Evolutionary conservation across 2,888 invertebrate genomes (phyloP), one percentile per base, ranked within the genome.

Genomic region (Gortyna flavago): DNA sequence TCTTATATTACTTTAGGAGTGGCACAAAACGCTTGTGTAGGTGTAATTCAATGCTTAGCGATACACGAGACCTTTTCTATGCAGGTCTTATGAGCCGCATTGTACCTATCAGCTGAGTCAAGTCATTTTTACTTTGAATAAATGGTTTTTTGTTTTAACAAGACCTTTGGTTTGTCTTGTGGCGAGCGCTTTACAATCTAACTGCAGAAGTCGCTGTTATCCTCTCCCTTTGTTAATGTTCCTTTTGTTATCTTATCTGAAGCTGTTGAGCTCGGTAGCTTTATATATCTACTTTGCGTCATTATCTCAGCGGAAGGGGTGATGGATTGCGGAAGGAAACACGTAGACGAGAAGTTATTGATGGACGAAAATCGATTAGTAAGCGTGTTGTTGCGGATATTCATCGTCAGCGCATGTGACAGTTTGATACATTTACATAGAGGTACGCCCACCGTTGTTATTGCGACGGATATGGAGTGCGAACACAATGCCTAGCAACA

Each of bases 361-460:
- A 77, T 76, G 57, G 77, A 75, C 83, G 68, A 72, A 78, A 85
- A 81, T 83, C 74, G 81, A 84, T 85, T 67, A 84, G 65, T 75
- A 57, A 67, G 68, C 66, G 72, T 65, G 64, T 67, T 75, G 73
- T 72, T 74, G 80, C 84, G 80, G 87, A 79, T 85, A 69, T 78
- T 29, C 69, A 75, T 70, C 64, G 78, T 78, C 59, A 74, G 75
- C 79, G 77, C 70, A 76, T 74, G 84, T 80, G 75, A 80, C 51
- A 82, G 70, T 84, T 83, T 86, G 86, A 85, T 84, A 86, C 83
- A 88, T 85, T 77, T 76, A 83, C 79, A 84, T 85, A 87, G 87
- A 89, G 81, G 77, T 85, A 92, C 94, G 93, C 93, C 93, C 93
- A 92, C 92, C 79, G 88, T 80, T 88, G 87, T 86, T 74, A 74